Base-by-base conservation (phyloP, 1,140 invertebrate species). In the Trigoniulus corallinus region DNA sequence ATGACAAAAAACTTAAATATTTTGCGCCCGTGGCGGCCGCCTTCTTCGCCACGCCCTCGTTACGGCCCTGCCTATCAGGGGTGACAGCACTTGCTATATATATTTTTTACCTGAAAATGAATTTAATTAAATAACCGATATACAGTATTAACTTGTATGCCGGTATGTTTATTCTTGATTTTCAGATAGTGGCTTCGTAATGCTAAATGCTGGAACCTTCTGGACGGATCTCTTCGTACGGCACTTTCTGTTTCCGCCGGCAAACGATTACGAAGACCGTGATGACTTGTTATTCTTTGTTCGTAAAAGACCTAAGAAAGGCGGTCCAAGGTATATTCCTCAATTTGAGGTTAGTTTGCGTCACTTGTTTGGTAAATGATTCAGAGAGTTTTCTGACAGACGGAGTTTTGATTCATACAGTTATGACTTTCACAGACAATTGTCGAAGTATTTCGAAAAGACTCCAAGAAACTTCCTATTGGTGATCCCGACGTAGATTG, bases 251-350 rank as follows among this genome's bases (percentile, higher is more conserved):
- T 91, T 91, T 62, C 84, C 88, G 73, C 74, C 78, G 46, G 81
- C 84, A 58, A 76, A 78, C 58, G 62, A 65, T 57, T 78, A 81
- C 40, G 88, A 87, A 53, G 86, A 89, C 64, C 81, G 86, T 59
- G 92, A 97, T 70, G 93, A 96, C 66, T 75, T 97, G 58, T 67
- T 97, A 44, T 97, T 97, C 69, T 96, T 95, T 70, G 88, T 97
- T 21, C 74, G 88, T 48, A 94, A 94, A 64, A 84, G 84, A 61
- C 84, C 84, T 64, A 79, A 86, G 29, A 88, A 87, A 66, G 82
- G 80, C 37, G 82, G 81, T 46, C 82, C 82, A 43, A 74, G 82
- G 56, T 84, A 85, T 64, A 71, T 88, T 62, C 84, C 84, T 53
- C 87, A 89, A 72, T 91, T 84, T 69, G 83, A 91, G 74, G 83